Percentiles rank a stretch among this genome's conserved stretches.
Evolutionary conservation across 2,888 invertebrate species (phyloP).

Genomic region (Agelastica alni): DNA sequence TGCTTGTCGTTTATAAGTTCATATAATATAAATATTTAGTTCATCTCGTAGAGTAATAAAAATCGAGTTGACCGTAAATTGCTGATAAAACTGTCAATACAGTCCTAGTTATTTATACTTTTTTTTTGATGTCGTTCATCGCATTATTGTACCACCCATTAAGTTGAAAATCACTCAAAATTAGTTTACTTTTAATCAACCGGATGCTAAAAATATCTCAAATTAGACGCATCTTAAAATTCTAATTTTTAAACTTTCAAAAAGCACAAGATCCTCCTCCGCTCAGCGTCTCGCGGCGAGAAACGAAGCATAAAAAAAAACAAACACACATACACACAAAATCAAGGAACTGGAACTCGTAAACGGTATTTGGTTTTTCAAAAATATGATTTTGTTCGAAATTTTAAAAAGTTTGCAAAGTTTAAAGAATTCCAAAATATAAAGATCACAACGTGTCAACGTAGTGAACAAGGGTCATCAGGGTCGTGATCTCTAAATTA

Average conservation of each 20-base stretch:
- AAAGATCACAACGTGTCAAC: too few relatives aligned
- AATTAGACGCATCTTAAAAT: conserved; percentile 14
- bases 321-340: too few relatives aligned
- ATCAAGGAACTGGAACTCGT: too few relatives aligned
- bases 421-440: too few relatives aligned
- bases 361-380: too few relatives aligned
- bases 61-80: not conserved
- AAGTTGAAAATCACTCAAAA: conserved; percentile 10
- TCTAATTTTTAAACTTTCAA: conserved; percentile 9
- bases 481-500: too few relatives aligned
- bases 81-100: conserved; percentile 8
- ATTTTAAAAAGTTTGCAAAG: too few relatives aligned
- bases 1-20: too few relatives aligned
- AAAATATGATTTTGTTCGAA: too few relatives aligned
- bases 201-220: conserved; percentile 16
- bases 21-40: too few relatives aligned
- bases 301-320: not conserved
- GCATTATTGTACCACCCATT: conserved; percentile 13
- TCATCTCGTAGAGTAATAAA: too few relatives aligned
- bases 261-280: conserved; percentile 5
- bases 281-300: not conserved
- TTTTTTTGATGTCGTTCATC: conserved; percentile 1
- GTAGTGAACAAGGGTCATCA: too few relatives aligned
- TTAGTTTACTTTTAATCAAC: conserved; percentile 16
- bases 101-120: conserved; percentile 10